phyloP scores from a whole-genome alignment of 2,113 vertebrate genomes.

The Petroica traversi region DNA sequence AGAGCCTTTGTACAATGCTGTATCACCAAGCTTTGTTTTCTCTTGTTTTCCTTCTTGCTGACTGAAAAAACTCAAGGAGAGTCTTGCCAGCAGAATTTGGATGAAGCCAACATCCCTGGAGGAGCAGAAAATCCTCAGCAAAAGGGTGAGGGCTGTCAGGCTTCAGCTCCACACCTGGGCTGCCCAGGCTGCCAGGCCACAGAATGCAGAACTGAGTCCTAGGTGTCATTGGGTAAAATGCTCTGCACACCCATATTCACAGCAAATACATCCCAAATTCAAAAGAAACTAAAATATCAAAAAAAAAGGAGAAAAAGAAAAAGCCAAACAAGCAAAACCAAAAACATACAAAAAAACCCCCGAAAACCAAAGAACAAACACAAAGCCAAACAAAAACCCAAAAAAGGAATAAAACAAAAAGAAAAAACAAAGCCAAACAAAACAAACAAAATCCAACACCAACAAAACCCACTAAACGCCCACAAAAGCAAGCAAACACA shows the following conservation, averaged over 20 bases:
- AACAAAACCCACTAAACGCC: neutral
- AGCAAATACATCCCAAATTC: fast-evolving
- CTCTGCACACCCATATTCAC: neutral
- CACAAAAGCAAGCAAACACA: neutral
- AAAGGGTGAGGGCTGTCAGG: neutral
- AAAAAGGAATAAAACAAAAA: too few species aligned
- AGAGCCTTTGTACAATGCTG: neutral
- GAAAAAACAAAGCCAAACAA: neutral
- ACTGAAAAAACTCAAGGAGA: neutral
- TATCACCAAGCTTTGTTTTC: neutral
- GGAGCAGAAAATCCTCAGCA: neutral
- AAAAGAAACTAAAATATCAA: neutral
- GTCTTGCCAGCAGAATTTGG: neutral
- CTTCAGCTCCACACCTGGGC: neutral
- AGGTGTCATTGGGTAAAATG: neutral
- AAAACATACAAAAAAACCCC: too few species aligned
- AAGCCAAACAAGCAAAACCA: too few species aligned
- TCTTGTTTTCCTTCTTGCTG: neutral
- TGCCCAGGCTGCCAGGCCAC: neutral
- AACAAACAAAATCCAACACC: neutral
- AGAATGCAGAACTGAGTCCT: neutral
- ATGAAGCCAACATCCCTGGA: neutral
- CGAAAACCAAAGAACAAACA: too few species aligned
- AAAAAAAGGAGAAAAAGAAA: too few species aligned
- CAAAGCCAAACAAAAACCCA: too few species aligned